Evolutionary conservation across 2,888 invertebrate species (phyloP), one percentile per base, ranked within the genome.

Genomic region (Schizotus pectinicornis): DNA sequence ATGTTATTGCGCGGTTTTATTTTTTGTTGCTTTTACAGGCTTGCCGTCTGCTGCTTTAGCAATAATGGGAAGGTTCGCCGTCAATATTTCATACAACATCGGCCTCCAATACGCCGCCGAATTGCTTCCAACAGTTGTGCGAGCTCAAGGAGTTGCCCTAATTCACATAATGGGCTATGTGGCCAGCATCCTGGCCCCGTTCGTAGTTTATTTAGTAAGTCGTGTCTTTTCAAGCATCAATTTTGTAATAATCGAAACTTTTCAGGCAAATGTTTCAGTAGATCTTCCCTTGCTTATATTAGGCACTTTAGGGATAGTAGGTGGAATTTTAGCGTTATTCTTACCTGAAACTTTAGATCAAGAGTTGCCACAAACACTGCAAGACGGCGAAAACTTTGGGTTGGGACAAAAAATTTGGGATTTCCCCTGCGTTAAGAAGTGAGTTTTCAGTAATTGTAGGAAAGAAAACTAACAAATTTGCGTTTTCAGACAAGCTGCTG

Each of bases 21-120:
- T 8, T 2, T n/a, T 11, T 47, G 12, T 13, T 47, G 51, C 59
- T 59, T 55, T 71, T 70, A 1, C 76, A 90, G 90, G 90, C 35
- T 84, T 88, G 1, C 87, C 88, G 3, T 88, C 91, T 34, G 92
- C 92, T 0, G 83, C 88, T 0, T 78, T 93, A 48, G 94, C 94
- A 6, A 92, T 95, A 60, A 81, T 90, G 59, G 94, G 94, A 2
- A 82, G 94, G 11, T 93, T 94, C 67, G 90, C 91, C 61, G 90
- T 94, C 7, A 94, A 94, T 76, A 92, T 94, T 47, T 91, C 94
- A 0, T 94, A 94, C 79, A 94, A 94, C 78, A 94, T 94, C 62
- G 93, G 94, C 0, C 83, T 94, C 0, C 94, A 94, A 67, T 95
- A 94, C 78, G 94, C 93, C 0, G 94, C 94, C 0, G 94, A 95